Evolutionary conservation across 1,140 invertebrate species (phyloP), one percentile per base, ranked within the genome.

Genomic region (Cyrtorhinus lividipennis): DNA sequence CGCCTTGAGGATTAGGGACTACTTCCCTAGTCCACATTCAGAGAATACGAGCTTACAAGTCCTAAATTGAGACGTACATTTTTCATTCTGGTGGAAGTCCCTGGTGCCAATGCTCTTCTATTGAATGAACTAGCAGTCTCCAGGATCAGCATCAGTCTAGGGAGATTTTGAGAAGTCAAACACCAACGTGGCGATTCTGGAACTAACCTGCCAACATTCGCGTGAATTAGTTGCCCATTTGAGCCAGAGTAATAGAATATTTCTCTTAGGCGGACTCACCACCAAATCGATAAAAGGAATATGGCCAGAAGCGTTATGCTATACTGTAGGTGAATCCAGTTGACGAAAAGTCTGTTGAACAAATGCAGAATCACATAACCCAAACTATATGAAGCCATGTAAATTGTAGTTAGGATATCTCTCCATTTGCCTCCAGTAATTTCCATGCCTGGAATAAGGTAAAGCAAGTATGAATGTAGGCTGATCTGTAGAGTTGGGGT

Each of bases 291-390:
- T 15, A 59, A n/a, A 10, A 59, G n/a, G 38, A 59, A 59, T 30
- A 30, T 59, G 5, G 58, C n/a, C 12, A 59, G 2, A 12, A 59
- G 18, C 24, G 58, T 59, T 2, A 59, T 59, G 3, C n/a, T 22
- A n/a, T 59, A 59, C 27, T 59, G 58, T 8, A 59, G 22, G 58
- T 59, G 2, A n/a, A 27, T 59, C 58, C 58, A 59, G 5, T 30
- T 59, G n/a, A 13, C 18, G 3, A 8, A 27, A 30, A 59, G 24
- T 26, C 15, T 30, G n/a, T n/a, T 27, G 27, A 30, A 18, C n/a
- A 27, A 23, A 26, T 27, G 23, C n/a, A 59, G 58, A 2, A 59
- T 2, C 26, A 59, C 8, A 30, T 59, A 59, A n/a, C 24, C 58
- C 8, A 59, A 27, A 18, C 58, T 27, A 24, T 59, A 59, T 3